These are phyloP conservation scores for Synanthedon tipuliformis DNA, from an alignment of 2,888 invertebrate species.

Conservation along the genomic window DNA sequence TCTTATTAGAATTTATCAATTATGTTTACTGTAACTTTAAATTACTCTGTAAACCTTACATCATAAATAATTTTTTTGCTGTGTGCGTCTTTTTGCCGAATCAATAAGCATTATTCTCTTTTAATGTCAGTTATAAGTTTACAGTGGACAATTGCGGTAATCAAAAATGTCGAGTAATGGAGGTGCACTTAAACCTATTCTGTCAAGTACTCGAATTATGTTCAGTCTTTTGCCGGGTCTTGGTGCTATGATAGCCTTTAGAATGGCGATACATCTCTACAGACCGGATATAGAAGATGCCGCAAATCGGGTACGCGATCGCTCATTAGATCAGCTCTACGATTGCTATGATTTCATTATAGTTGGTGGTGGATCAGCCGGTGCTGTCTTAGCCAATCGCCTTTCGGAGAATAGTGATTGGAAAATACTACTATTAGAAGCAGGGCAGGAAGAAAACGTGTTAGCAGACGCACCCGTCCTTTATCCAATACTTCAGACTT, in stretches of 20 bases:
- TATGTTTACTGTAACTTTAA: too few relatives aligned
- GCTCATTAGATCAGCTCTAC: slow-evolving; percentile 60
- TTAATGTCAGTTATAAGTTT: slow-evolving; percentile 11
- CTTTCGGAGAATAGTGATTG: slow-evolving; percentile 79
- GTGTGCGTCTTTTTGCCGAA: slow-evolving; percentile 21
- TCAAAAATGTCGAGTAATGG: slow-evolving; percentile 30
- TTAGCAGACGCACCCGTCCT: slow-evolving; percentile 79
- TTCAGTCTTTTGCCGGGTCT: slow-evolving; percentile 75
- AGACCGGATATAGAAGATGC: slow-evolving; percentile 80
- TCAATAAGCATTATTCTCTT: slow-evolving; percentile 16
- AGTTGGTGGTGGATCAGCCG: slow-evolving; percentile 86
- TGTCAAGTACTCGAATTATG: slow-evolving; percentile 74
- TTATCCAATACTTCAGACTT: slow-evolving; percentile 78
- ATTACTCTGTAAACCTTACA: slow-evolving; percentile 10
- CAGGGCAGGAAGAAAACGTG: slow-evolving; percentile 80
- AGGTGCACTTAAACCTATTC: slow-evolving; percentile 38
- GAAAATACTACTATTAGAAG: slow-evolving; percentile 82
- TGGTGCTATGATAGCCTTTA: slow-evolving; percentile 72
- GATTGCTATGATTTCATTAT: slow-evolving; percentile 82
- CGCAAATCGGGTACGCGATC: slow-evolving; percentile 71
- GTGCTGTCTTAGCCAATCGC: slow-evolving; percentile 82
- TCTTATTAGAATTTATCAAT: too few relatives aligned
- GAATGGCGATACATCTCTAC: slow-evolving; percentile 72
- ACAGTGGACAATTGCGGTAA: slow-evolving; percentile 8
- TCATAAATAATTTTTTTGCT: slow-evolving; percentile 27